Conservation (phyloP, 2,888 invertebrate genomes). For the Epsilonema sp. region DNA sequence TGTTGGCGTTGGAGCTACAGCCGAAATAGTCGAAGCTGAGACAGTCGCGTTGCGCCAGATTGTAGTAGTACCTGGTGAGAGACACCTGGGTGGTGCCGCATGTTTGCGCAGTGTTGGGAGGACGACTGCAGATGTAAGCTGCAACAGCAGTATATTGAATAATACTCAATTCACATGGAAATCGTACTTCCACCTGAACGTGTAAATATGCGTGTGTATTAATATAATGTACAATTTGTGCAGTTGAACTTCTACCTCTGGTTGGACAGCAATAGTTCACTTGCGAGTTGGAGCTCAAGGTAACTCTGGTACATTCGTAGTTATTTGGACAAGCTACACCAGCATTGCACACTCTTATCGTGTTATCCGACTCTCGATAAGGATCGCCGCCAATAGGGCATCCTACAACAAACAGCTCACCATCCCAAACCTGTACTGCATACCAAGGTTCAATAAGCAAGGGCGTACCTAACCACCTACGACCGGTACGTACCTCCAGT, state of each 20-base stretch:
- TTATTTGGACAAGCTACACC: slow-evolving; percentile 14
- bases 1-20: slow-evolving; percentile 18
- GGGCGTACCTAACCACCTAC: too few species aligned
- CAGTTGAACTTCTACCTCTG: slow-evolving; percentile 15
- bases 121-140: slow-evolving; percentile 20
- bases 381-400: not conserved
- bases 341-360: slow-evolving; percentile 10
- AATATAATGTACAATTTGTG: too few species aligned
- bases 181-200: too few species aligned
- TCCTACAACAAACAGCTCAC: too few species aligned
- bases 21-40: slow-evolving; percentile 17
- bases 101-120: slow-evolving; percentile 21
- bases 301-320: slow-evolving; percentile 20
- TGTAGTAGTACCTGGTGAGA: slow-evolving; percentile 16
- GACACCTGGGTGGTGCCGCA: slow-evolving; percentile 18
- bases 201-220: too few species aligned
- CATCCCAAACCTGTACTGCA: too few species aligned
- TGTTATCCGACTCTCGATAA: not conserved
- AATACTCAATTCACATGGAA: not conserved
- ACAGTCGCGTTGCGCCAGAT: slow-evolving; percentile 11
- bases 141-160: slow-evolving; percentile 6
- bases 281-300: slow-evolving; percentile 15
- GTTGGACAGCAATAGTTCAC: slow-evolving; percentile 22
- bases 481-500: slow-evolving; percentile 19
- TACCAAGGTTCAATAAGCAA: too few species aligned